Percentiles rank a stretch among this genome's conserved stretches.
These are phyloP conservation scores for Margaritifera margaritifera DNA, from an alignment of 2,888 invertebrate species.

Conservation along the genomic window DNA sequence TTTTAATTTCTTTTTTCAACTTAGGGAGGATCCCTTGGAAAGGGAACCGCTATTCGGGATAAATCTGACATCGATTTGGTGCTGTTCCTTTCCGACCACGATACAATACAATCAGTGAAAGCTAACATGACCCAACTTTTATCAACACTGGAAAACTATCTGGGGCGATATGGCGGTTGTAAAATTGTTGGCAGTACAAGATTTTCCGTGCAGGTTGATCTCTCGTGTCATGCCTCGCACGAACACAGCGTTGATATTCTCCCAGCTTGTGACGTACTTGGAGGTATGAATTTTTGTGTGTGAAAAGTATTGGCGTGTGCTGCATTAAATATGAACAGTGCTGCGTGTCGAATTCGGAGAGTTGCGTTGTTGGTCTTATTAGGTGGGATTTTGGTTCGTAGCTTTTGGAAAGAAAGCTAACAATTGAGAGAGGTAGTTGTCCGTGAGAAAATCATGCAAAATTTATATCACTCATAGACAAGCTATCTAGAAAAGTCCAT, in stretches of 20 bases:
- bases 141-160: not conserved
- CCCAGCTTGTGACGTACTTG: constrained; percentile 13
- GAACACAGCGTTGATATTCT: constrained; percentile 23
- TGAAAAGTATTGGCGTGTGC: not conserved
- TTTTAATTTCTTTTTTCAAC: not conserved
- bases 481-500: too few relatives aligned
- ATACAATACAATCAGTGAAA: constrained; percentile 2
- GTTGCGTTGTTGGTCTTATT: too few relatives aligned
- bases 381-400: too few relatives aligned
- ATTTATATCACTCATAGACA: too few relatives aligned
- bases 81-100: constrained; percentile 14
- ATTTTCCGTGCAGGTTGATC: constrained; percentile 16
- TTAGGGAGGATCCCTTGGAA: constrained; percentile 34
- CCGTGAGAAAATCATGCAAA: too few relatives aligned
- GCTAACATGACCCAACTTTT: constrained; percentile 3
- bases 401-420: too few relatives aligned
- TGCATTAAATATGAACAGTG: too few relatives aligned
- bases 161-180: constrained; percentile 2
- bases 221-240: constrained; percentile 13
- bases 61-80: constrained; percentile 33
- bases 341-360: too few relatives aligned
- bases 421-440: too few relatives aligned
- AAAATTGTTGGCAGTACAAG: constrained; percentile 6
- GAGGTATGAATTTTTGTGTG: too few relatives aligned
- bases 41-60: constrained; percentile 32